Base-by-base conservation (phyloP, 2,888 invertebrate species). In the Drosophila nigricruria region DNA sequence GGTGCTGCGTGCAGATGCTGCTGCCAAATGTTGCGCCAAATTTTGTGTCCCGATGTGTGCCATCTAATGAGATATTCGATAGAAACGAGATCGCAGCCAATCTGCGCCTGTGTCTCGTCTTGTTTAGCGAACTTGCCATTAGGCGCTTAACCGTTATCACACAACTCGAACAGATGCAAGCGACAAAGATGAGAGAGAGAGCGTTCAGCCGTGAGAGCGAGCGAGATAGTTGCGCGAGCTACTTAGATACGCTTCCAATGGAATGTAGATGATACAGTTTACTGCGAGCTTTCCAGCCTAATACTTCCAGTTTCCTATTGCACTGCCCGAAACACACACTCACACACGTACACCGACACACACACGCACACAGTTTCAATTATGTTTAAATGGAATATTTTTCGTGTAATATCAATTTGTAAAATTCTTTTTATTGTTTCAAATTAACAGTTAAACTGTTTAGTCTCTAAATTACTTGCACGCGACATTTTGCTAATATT, bases 1-100 rank as follows among this genome's bases (percentile, higher is more conserved):
- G 73, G 76, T 73, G 81, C 70, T 83, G 86, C 76, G 82, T 87
- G 73, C 91, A 90, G 87, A 92, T 91, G 79, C 92, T 91, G 88
- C 91, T 91, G 88, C 92, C 92, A 85, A 91, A 92, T 87, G 92
- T 91, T 84, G 92, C 86, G 77, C 93, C 94, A 90, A 95, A 92
- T 92, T 94, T 95, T 70, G 95, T 95, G 92, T 96, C 96, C 91
- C 95, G 95, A 93, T 96, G 96, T 85, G 96, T 96, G 80, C 98
- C 98, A 94, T 98, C 98, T 76, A 98, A 94, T 75, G 98, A 98
- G 92, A 99, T 98, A 94, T 98, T 98, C 61, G 98, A 96, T 86
- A 99, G 94, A 94, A 98, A 99, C 91, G 97, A 97, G 91, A 98
- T 95, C 84, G 98, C 98, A 91, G 98, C 97, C 88, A 98, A 95